Evolutionary conservation across 2,888 invertebrate genomes (phyloP), one percentile per base, ranked within the genome.

Genomic region (Orthosia cruda): DNA sequence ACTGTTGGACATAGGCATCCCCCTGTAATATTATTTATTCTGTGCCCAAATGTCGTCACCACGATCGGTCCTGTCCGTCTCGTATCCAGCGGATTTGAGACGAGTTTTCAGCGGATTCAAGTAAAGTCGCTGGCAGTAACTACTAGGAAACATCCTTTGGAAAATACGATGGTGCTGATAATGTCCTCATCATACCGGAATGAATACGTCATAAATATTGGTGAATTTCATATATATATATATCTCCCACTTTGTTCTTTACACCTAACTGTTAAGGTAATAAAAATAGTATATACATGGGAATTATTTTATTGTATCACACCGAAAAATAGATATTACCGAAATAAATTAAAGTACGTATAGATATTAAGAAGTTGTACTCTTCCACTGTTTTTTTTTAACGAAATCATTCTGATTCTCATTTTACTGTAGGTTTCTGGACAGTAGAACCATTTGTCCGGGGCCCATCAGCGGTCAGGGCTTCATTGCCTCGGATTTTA

Each of bases 171-270:
- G 11, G 20, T 12, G 4, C 2, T 23, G 0, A 32, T 32, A 32
- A 15, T n/a, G 15, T 47, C 13, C 4, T 32, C 18, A 62, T 47
- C 1, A 55, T 45, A 50, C 12, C 40, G 16, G 11, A 55, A 55
- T 23, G 4, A 23, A 18, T 23, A 13, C 26, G 4, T 62, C 45
- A 57, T 20, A 50, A 2, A 50, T 2, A 18, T n/a, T 20, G n/a
- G n/a, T 49, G n/a, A 49, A 64, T 32, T 32, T 32, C n/a, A n/a
- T n/a, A n/a, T n/a, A n/a, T 7, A 32, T 32, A 32, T 32, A 32
- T 32, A n/a, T 49, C 23, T 79, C 15, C 4, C 3, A 54, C 52
- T 40, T 52, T 70, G 47, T 71, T 23, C n/a, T 74, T 77, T n/a
- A 52, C 16, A 18, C 23, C 20, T n/a, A 67, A 52, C 20, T 52